A percentile compares a stretch with the other conserved stretches of the same genome.
Conservation (phyloP, 2,888 invertebrate genomes). For the Rhingia campestris region DNA sequence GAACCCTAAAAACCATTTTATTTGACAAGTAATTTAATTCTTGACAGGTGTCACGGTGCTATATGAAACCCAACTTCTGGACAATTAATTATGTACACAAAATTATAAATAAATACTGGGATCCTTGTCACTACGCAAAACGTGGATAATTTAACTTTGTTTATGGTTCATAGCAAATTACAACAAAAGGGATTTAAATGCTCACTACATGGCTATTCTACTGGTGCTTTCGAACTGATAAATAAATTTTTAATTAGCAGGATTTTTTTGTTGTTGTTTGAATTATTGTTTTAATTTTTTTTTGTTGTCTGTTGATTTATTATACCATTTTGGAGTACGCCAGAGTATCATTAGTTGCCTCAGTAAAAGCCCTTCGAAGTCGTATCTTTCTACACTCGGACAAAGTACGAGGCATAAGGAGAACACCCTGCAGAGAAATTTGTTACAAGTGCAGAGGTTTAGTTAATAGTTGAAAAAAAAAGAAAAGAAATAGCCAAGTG, state of each 20-base stretch:
- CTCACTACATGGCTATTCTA: slow-evolving; percentile 63
- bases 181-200: slow-evolving; percentile 43
- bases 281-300: slow-evolving; percentile 59
- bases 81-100: slow-evolving; percentile 1
- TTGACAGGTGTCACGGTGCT: background rate
- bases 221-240: slow-evolving; percentile 64
- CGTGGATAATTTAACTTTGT: background rate
- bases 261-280: slow-evolving; percentile 46
- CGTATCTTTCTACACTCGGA: slow-evolving; percentile 93
- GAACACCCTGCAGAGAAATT: slow-evolving; percentile 87
- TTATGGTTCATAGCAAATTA: slow-evolving; percentile 37
- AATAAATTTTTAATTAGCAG: slow-evolving; percentile 53
- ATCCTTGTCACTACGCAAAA: background rate
- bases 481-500: slow-evolving; percentile 37
- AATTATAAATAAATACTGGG: slow-evolving; percentile 1
- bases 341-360: slow-evolving; percentile 93
- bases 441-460: slow-evolving; percentile 61
- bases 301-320: slow-evolving; percentile 61
- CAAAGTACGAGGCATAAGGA: slow-evolving; percentile 95
- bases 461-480: slow-evolving; percentile 28
- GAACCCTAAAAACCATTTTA: background rate
- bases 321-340: slow-evolving; percentile 94
- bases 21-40: background rate
- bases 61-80: background rate
- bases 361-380: slow-evolving; percentile 94